Percentiles rank a stretch among this genome's conserved stretches.
phyloP scores from a whole-genome alignment of 2,888 invertebrate species.

The Chrysolina oricalcia region DNA sequence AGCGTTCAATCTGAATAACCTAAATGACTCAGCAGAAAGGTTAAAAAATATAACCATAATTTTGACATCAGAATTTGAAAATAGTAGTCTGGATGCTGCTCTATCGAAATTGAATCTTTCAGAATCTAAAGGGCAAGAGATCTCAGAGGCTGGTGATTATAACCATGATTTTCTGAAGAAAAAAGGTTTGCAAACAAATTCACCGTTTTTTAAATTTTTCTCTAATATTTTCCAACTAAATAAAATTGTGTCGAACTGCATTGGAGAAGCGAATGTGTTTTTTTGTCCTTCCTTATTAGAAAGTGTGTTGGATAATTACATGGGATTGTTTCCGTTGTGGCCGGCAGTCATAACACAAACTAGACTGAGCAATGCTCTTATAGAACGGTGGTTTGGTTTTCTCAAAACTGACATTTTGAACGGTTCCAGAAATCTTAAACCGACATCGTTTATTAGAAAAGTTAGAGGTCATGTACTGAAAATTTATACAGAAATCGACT shows the following conservation, averaged over 20 bases:
- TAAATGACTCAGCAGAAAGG: constrained; percentile 21
- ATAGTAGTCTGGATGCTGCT: neutral
- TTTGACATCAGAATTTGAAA: constrained; percentile 15
- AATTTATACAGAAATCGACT: constrained; percentile 18
- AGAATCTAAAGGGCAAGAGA: no score
- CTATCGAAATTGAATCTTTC: constrained; percentile 19
- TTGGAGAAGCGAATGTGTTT: neutral
- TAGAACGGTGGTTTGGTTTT: constrained; percentile 35
- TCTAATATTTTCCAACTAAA: no score
- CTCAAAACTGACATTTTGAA: constrained; percentile 18
- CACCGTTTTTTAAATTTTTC: constrained; percentile 19
- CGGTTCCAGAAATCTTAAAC: constrained; percentile 25
- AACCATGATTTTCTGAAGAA: no score
- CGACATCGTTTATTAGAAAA: constrained; percentile 17
- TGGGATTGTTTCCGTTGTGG: constrained; percentile 32
- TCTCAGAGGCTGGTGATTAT: no score
- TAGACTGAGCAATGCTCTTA: constrained; percentile 27
- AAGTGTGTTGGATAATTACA: constrained; percentile 19
- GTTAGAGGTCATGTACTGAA: constrained; percentile 28
- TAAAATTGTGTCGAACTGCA: neutral
- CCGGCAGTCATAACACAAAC: constrained; percentile 13
- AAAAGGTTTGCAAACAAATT: constrained; percentile 19
- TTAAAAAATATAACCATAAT: constrained; percentile 30
- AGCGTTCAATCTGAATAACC: constrained; percentile 23
- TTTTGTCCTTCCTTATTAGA: constrained; percentile 21